phyloP scores from a whole-genome alignment of 1,140 invertebrate species.

The Pseudomyrmex gracilis region DNA sequence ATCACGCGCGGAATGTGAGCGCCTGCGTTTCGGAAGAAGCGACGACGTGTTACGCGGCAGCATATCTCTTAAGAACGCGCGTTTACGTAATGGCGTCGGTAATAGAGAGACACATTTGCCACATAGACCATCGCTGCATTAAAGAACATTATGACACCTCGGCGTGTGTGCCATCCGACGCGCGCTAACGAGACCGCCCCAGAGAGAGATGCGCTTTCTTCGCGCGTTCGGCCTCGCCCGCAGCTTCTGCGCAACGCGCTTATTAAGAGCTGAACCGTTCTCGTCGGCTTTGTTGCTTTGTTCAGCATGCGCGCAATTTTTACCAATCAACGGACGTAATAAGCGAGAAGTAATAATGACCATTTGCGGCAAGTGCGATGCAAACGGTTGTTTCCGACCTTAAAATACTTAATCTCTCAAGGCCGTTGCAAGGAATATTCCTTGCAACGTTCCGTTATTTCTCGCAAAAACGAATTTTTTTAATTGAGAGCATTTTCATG shows the following conservation, averaged over 20 bases:
- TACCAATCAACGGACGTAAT: conserved; percentile 2
- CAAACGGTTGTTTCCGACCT: too few relatives aligned
- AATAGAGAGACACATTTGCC: conserved; percentile 48
- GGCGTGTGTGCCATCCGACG: not conserved
- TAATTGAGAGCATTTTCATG: too few relatives aligned
- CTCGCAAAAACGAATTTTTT: too few relatives aligned
- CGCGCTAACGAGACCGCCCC: conserved; percentile 21
- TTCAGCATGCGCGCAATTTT: not conserved
- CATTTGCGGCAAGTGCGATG: not conserved
- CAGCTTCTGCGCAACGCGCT: not conserved
- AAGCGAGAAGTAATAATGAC: conserved; percentile 10
- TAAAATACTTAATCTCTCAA: too few relatives aligned
- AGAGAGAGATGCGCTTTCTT: not conserved
- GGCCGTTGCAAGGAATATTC: too few relatives aligned
- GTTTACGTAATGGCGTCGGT: conserved; percentile 29
- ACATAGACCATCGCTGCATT: conserved; percentile 18
- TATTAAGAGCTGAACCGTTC: conserved; percentile 13
- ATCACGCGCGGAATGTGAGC: conserved; percentile 18
- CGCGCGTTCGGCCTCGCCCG: not conserved
- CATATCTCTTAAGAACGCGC: conserved; percentile 11
- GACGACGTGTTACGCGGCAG: not conserved
- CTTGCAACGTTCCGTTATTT: too few relatives aligned
- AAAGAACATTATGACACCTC: conserved; percentile 7
- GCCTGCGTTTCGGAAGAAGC: conserved; percentile 36
- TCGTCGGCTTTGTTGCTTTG: not conserved